Evolutionary conservation across 2,113 vertebrate genomes (phyloP), one percentile per base, ranked within the genome.

Genomic region (Pterocles orientalis): DNA sequence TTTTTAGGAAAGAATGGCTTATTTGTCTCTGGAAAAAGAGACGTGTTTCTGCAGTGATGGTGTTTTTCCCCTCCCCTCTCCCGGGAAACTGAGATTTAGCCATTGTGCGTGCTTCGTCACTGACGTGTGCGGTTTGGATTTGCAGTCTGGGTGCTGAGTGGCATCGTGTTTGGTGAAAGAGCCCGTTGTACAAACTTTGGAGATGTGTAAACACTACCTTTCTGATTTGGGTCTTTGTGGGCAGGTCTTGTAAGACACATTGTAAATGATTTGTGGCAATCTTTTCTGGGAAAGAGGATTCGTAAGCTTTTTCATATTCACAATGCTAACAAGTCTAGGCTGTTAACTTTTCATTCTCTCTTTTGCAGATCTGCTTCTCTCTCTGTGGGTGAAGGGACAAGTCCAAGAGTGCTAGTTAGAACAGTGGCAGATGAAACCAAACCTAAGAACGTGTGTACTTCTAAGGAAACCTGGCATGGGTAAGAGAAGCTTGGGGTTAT

Each of bases 391-490:
- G 99, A 99, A 89, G 96, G 97, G 47, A 48, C 98, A 82, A 95
- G 95, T 96, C 95, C 98, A 89, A 98, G 98, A 98, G 94, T 96
- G 12, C 70, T 98, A 6, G 92, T 97, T 53, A 98, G 98, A 95
- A 58, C 98, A 72, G 96, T 88, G 82, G 86, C 97, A 12, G 99
- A 99, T 43, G 99, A 99, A 87, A 84, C 95, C 56, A 99, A 99
- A 94, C 88, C 97, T 54, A 99, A 99, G 97, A 96, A 96, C 5
- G n/a, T 95, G 39, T 98, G 98, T 96, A 82, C 98, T 53, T 80
- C 98, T 8, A 99, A 99, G 96, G 99, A 99, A 92, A 98, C 98
- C 97, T 99, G 99, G 99, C 99, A 99, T 33, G 99, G 99, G 99
- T 99, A 97, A 98, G 98, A 78, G 78, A 60, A 88, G 8, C 33